Evolutionary conservation across 2,888 invertebrate species (phyloP), one percentile per base, ranked within the genome.

Genomic region (Rosalia funebris): DNA sequence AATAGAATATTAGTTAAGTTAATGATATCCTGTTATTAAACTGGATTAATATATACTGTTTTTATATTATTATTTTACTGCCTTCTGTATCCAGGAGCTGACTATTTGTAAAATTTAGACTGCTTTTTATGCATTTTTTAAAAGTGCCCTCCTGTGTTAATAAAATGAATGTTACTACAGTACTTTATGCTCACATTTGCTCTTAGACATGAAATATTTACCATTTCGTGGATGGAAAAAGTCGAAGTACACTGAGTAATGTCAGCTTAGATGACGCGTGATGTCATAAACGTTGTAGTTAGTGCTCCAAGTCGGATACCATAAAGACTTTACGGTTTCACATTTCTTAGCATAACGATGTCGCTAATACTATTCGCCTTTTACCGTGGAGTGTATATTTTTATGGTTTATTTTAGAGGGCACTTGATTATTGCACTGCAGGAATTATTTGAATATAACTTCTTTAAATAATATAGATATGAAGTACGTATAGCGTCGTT

Each of bases 231-330:
- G 44, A 5, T 25, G 34, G 20, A 44, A 44, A 44, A 44, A 44
- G 1, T n/a, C 12, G 25, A 14, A 20, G 44, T 44, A 25, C 44
- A 44, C 44, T 4, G 14, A 16, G 20, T 44, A 20, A 44, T 44
- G 44, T 44, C 44, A 44, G 44, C 44, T 25, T 19, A 44, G 44
- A 44, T 44, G 44, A 44, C 44, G 44, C 44, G 42, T 44, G 44
- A 44, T 44, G 44, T 44, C 44, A 44, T 44, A 44, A 44, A 44
- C 20, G 44, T 20, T 25, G 44, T 44, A 44, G 44, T 44, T 44
- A 44, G 44, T 44, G 20, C 44, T 14, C 44, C 19, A 44, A 44
- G 44, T 44, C 44, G 44, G 44, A 25, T 44, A 44, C 20, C 14
- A 44, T 44, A 44, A 44, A 44, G n/a, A 7, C 44, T 44, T 44